A percentile compares a stretch with the other conserved stretches of the same genome.
These are phyloP conservation scores for Paramormyrops hopkinsi DNA, from an alignment of 2,797 vertebrate genomes.

Conservation along the genomic window DNA sequence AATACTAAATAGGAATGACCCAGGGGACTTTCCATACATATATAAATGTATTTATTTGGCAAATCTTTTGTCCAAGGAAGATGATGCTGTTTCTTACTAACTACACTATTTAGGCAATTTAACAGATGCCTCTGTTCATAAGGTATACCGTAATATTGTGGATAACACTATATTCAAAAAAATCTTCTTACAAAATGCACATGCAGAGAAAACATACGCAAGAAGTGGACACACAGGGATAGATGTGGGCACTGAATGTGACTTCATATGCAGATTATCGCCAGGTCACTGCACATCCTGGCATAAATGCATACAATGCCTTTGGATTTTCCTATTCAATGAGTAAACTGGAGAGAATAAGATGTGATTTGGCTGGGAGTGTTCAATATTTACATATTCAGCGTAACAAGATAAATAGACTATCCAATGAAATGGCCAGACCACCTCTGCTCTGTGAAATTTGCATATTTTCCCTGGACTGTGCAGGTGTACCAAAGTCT, in stretches of 20 bases:
- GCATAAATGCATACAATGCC: neutral
- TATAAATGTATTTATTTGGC: constrained; percentile 23
- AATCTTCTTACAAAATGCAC: neutral
- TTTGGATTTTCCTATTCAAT: neutral
- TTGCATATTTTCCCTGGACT: neutral
- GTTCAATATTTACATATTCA: neutral
- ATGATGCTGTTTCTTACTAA: neutral
- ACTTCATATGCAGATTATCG: constrained; percentile 28
- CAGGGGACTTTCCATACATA: neutral
- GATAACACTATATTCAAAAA: neutral
- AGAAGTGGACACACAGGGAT: neutral
- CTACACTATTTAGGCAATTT: neutral
- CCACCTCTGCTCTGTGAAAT: neutral
- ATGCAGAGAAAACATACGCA: neutral
- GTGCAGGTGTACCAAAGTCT: neutral
- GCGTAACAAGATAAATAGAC: neutral
- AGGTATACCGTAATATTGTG: neutral
- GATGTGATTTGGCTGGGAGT: neutral
- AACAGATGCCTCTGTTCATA: neutral
- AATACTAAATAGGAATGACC: neutral
- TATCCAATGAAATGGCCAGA: neutral
- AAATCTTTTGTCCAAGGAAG: constrained; percentile 14
- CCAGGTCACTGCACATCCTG: constrained; percentile 30
- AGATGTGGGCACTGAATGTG: neutral
- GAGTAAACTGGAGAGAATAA: neutral